Evolutionary conservation across 2,888 invertebrate genomes (phyloP).

Genomic region (Branchinecta sandiegonensis): DNA sequence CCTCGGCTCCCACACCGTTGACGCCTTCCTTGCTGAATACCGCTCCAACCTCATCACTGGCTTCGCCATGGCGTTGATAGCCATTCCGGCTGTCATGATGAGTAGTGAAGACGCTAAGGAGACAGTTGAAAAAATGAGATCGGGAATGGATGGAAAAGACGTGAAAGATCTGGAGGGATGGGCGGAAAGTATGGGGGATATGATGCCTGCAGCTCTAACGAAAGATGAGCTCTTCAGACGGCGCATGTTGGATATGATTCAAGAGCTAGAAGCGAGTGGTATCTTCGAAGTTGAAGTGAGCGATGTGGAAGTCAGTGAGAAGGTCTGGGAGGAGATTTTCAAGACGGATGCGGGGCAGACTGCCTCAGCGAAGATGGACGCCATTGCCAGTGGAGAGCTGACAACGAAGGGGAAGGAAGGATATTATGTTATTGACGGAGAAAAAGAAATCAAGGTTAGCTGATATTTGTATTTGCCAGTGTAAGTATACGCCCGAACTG

Average conservation of each 20-base stretch:
- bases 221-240: not conserved
- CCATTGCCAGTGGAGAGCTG: not conserved
- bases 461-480: too few relatives aligned
- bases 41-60: not conserved
- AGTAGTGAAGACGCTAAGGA: not conserved
- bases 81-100: not conserved
- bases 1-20: not conserved
- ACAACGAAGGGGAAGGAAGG: not conserved
- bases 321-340: slow-evolving; percentile 2
- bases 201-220: too few relatives aligned
- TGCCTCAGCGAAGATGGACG: not conserved
- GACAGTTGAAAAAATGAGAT: not conserved
- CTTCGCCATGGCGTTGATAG: not conserved
- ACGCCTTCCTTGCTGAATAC: slow-evolving; percentile 3
- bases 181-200: too few relatives aligned
- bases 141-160: not conserved
- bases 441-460: slow-evolving; percentile 6
- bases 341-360: not conserved
- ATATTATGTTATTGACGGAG: not conserved
- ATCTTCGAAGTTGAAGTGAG: not conserved
- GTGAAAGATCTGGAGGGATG: not conserved
- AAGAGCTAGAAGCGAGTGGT: not conserved
- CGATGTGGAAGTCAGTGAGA: not conserved
- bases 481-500: too few relatives aligned
- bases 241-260: not conserved